Base-by-base conservation (phyloP, 2,888 invertebrate species). In the Idaea dimidiata region DNA sequence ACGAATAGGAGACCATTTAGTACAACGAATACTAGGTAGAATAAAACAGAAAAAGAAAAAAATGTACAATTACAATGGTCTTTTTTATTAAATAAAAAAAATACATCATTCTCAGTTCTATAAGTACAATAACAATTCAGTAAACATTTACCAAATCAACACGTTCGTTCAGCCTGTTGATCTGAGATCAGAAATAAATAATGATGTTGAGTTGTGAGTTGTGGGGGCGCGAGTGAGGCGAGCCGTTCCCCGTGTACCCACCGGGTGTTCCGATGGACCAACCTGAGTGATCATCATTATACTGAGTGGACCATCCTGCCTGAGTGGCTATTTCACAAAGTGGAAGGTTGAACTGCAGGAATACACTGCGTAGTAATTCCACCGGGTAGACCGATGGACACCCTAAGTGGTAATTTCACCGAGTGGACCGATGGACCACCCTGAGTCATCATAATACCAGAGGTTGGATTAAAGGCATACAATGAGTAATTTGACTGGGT, bases 41-140 rank as follows among this genome's bases (percentile, higher is more conserved):
- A 54, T 54, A 60, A 62, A 64, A 57, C 58, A 70, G 68, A 64
- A 54, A 17, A 54, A 54, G 54, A 65, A 65, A 60, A 66, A 65
- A 63, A 59, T 63, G 65, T 65, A 72, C 73, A 82, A 80, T 82
- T 87, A 86, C 83, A 87, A 84, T 89, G 89, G 88, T 90, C 78
- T 86, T 89, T 87, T 89, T 87, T 86, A 86, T 89, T 87, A 88
- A 88, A 88, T 87, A 88, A 89, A 89, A 90, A 91, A 89, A 90
- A 88, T 88, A 90, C 89, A 89, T 87, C 78, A 83, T 89, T 82
- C 84, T 88, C 87, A 88, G 86, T 87, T 90, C 86, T 90, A 89
- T 91, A 91, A 91, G 91, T 91, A 91, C 91, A 84, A 87, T 86
- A 91, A 89, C 90, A 89, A 84, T 88, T 88, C 87, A 88, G 89